Evolutionary conservation across 2,888 invertebrate species (phyloP).

Genomic region (Habrosyne pyritoides): DNA sequence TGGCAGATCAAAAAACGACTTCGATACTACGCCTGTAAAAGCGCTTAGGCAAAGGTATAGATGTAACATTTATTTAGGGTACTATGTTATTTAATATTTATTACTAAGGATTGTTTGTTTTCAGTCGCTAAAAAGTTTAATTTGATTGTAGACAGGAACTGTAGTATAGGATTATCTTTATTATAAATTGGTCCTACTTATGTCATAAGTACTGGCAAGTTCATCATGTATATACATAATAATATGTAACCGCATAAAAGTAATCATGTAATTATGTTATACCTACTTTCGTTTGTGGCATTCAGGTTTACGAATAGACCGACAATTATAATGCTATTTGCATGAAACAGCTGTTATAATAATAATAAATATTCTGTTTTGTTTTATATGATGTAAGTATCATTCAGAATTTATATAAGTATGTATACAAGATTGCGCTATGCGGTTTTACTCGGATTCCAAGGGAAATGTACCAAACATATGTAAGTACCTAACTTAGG

Average conservation of each 20-base stretch:
- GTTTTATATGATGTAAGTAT: constrained; percentile 6
- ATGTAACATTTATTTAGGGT: too few species aligned
- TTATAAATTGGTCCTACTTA: too few species aligned
- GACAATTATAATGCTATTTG: constrained; percentile 65
- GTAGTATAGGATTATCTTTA: too few species aligned
- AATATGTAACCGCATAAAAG: constrained; percentile 14
- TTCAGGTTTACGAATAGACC: constrained; percentile 36
- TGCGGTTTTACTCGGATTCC: not conserved
- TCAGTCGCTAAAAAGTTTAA: too few species aligned
- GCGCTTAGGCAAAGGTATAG: too few species aligned
- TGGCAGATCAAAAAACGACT: too few species aligned
- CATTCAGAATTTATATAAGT: not conserved
- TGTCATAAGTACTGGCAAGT: not conserved
- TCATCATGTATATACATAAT: constrained; percentile 9
- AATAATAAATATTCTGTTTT: constrained; percentile 31
- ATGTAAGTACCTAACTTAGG: too few species aligned
- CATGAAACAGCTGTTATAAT: constrained; percentile 41
- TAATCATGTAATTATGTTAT: constrained; percentile 27
- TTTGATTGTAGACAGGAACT: too few species aligned
- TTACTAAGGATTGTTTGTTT: too few species aligned
- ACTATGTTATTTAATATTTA: too few species aligned
- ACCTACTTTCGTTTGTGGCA: constrained; percentile 34
- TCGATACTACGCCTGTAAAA: too few species aligned
- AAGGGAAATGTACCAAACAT: too few species aligned
- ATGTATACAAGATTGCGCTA: not conserved